phyloP scores from a whole-genome alignment of 2,113 vertebrate species.

The Fulmarus glacialis region DNA sequence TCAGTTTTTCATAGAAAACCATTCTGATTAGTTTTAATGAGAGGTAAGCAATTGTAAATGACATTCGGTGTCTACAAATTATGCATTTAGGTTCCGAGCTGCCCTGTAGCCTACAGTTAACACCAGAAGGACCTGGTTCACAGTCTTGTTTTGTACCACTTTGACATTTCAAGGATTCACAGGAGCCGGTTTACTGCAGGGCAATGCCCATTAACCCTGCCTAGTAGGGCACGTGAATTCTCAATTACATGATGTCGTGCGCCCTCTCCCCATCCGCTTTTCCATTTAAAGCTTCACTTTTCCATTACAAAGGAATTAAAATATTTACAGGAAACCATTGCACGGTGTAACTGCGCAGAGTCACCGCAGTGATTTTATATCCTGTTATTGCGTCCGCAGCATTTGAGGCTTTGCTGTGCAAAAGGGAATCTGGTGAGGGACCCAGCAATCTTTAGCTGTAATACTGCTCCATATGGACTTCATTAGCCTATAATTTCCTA shows the following conservation, averaged over 20 bases:
- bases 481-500: neutral
- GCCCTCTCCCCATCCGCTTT: neutral
- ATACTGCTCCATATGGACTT: neutral
- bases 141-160: neutral
- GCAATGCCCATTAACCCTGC: conserved; percentile 52
- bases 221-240: neutral
- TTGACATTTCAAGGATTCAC: conserved; percentile 26
- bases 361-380: neutral
- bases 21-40: conserved; percentile 30
- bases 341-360: neutral
- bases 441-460: neutral
- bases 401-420: neutral
- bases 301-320: neutral
- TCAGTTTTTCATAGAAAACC: conserved; percentile 12
- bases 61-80: conserved; percentile 1
- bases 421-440: neutral
- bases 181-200: conserved; percentile 14
- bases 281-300: neutral
- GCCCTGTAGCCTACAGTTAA: conserved; percentile 26
- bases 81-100: neutral
- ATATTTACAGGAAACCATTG: neutral
- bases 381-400: neutral
- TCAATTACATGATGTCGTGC: neutral
- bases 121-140: neutral
- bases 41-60: conserved; percentile 7